These are phyloP conservation scores for Heterotis niloticus DNA, from an alignment of 2,113 vertebrate genomes.

Conservation along the genomic window DNA sequence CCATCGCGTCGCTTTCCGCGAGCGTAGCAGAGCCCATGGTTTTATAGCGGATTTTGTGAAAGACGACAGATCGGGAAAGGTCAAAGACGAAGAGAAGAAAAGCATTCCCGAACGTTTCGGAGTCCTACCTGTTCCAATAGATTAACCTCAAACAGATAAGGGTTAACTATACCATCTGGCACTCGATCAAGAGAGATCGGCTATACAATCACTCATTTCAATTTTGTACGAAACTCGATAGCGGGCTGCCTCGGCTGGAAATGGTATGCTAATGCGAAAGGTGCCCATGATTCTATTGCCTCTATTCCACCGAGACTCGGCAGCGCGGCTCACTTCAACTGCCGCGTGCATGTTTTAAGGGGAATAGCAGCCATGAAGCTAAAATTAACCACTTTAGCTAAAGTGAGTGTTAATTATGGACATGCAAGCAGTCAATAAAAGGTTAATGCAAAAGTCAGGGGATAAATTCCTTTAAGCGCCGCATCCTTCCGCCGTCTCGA, in stretches of 20 bases:
- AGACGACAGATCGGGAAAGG: constrained; percentile 41
- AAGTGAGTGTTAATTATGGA: constrained; percentile 99
- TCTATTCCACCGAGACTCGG: constrained; percentile 58
- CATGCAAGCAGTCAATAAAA: constrained; percentile 99
- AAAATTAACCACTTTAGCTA: constrained; percentile 96
- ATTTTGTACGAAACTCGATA: constrained; percentile 74
- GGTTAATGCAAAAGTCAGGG: constrained; percentile 99
- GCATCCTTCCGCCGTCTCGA: constrained; percentile 90
- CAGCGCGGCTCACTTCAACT: constrained; percentile 62
- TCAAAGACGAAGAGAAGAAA: constrained; percentile 56
- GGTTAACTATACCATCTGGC: constrained; percentile 71
- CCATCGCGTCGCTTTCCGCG: neutral
- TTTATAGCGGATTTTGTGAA: neutral
- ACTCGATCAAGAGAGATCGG: constrained; percentile 69
- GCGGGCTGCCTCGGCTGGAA: constrained; percentile 58
- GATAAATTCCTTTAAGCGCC: constrained; percentile 96
- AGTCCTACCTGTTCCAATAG: constrained; percentile 61
- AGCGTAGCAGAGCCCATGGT: no score
- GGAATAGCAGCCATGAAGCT: constrained; percentile 59
- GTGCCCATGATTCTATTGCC: constrained; percentile 67
- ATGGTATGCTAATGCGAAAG: constrained; percentile 74
- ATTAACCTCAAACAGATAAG: constrained; percentile 73
- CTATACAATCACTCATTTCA: constrained; percentile 77
- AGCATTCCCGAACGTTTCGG: constrained; percentile 45
- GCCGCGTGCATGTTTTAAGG: constrained; percentile 62